Base-by-base conservation (phyloP, 2,113 vertebrate species). In the Otis tarda region DNA sequence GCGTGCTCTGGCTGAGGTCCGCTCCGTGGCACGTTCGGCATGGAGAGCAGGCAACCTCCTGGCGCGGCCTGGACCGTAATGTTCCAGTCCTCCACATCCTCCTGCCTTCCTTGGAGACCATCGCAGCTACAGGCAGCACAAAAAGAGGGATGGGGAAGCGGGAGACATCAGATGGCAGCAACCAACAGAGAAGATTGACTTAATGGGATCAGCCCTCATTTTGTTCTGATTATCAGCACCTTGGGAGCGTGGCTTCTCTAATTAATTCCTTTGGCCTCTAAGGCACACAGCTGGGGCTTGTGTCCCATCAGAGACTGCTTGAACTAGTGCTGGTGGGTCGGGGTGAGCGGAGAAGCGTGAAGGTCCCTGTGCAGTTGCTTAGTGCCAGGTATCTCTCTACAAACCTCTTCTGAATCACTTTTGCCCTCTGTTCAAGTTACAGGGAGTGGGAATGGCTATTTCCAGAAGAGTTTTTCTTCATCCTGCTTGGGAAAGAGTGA, bases 201-300 rank as follows among this genome's bases (percentile, higher is more conserved):
- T 93, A 85, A 92, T 77, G 79, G 79, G 63, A 93, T 96, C 90
- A 88, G 45, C 82, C 24, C 35, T 94, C 14, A 8, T 76, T 82
- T 91, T 76, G 67, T 73, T 83, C 63, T 90, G 79, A 45, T 87
- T 75, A 73, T 45, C 67, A 69, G 82, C 35, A 69, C 88, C 92
- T 94, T 76, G 92, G 94, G 96, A 95, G 49, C 4, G 21, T 30
- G 41, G 70, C 85, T 83, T 20, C 59, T 73, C 45, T 69, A 65
- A 94, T 90, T 79, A 90, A 93, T 93, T 91, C 79, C 53, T 78
- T 77, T 74, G 56, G 90, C 95, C 73, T 94, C 61, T 57, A 15
- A 41, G 59, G 43, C 18, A 3, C 1, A 5, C 85, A 90, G 85
- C 82, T 93, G 95, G 64, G 78, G 30, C 5, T 19, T 33, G 8